phyloP scores from a whole-genome alignment of 2,113 vertebrate genomes.

The Oreochromis aureus region DNA sequence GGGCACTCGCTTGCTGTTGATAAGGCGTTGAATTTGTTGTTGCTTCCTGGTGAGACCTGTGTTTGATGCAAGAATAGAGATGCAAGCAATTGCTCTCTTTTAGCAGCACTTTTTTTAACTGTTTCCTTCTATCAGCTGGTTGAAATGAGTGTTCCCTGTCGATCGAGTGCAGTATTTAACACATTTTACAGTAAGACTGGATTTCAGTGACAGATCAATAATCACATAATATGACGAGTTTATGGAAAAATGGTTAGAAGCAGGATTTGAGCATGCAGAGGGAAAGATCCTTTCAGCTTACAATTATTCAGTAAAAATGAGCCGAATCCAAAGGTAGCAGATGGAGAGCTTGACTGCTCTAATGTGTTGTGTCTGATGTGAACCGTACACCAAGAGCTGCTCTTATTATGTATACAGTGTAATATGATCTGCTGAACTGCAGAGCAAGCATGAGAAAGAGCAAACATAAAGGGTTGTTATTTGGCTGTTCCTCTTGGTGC shows the following conservation, averaged over 20 bases:
- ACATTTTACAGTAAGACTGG: not conserved
- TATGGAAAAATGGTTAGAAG: not conserved
- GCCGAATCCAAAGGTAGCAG: not conserved
- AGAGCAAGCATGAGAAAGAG: not conserved
- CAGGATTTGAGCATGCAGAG: not conserved
- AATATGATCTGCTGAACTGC: not conserved
- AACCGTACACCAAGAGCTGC: not conserved
- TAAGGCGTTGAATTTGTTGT: not conserved
- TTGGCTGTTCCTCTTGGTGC: not conserved
- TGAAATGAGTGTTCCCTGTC: fast-evolving
- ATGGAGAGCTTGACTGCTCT: not conserved
- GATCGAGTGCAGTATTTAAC: not conserved
- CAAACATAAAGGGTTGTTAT: not conserved
- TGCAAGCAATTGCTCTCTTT: not conserved
- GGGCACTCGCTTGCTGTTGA: not conserved
- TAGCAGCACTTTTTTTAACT: not conserved
- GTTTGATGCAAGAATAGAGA: not conserved
- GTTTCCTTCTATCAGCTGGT: not conserved
- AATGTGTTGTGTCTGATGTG: not conserved
- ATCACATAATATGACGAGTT: not conserved
- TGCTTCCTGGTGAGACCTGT: not conserved
- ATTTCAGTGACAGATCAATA: not conserved
- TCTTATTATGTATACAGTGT: not conserved
- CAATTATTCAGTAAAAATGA: not conserved
- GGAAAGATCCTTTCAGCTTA: not conserved